These are phyloP conservation scores for Dinoponera quadriceps DNA, from an alignment of 1,140 invertebrate genomes.

Conservation along the genomic window DNA sequence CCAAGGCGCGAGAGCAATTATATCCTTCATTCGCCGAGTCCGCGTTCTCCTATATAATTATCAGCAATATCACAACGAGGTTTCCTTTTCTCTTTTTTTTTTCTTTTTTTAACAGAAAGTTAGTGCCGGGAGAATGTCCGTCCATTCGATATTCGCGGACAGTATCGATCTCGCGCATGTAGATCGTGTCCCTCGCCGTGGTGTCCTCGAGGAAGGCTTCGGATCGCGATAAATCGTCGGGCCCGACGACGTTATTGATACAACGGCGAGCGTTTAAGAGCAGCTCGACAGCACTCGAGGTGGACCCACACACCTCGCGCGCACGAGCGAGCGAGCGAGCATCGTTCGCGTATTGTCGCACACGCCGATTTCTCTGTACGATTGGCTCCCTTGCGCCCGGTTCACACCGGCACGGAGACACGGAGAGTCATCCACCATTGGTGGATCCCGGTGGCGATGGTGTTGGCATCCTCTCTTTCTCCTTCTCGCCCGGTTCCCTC, in stretches of 20 bases:
- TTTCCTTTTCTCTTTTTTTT: too few species aligned
- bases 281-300: slow-evolving; percentile 18
- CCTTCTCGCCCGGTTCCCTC: slow-evolving; percentile 13
- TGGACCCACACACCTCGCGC: slow-evolving; percentile 25
- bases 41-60: not conserved
- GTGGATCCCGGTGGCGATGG: slow-evolving; percentile 49
- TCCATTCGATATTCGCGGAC: not conserved
- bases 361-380: slow-evolving; percentile 68
- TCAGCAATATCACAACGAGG: not conserved
- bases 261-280: slow-evolving; percentile 55
- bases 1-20: not conserved
- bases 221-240: slow-evolving; percentile 47
- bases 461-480: slow-evolving; percentile 47
- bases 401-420: slow-evolving; percentile 63
- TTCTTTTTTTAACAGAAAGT: too few species aligned
- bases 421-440: slow-evolving; percentile 52
- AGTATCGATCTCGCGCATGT: slow-evolving; percentile 3
- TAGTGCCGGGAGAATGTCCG: too few species aligned
- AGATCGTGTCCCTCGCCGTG: slow-evolving; percentile 12
- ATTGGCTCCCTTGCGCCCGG: slow-evolving; percentile 55
- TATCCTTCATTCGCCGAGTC: not conserved
- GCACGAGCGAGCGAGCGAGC: not conserved
- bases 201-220: slow-evolving; percentile 26
- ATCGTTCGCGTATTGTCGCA: slow-evolving; percentile 45
- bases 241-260: slow-evolving; percentile 58